Evolutionary conservation across 2,113 vertebrate species (phyloP).

Genomic region (Hippocampus mohnikei): DNA sequence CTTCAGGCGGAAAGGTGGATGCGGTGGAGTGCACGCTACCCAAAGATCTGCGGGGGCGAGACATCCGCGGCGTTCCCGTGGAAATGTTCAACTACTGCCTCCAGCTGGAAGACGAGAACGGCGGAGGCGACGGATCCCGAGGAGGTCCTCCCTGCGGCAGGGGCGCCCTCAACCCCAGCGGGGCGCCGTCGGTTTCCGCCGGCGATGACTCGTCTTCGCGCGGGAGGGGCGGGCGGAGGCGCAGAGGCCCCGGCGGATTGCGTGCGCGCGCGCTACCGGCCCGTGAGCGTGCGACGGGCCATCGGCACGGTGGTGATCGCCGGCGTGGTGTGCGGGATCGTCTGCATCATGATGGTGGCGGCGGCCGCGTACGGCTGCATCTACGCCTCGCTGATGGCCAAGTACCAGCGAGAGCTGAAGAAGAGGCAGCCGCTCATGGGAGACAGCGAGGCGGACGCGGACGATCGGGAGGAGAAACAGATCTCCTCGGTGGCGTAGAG

Average conservation of each 20-base stretch:
- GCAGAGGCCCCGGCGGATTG: slow-evolving; percentile 63
- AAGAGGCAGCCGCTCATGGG: slow-evolving; percentile 96
- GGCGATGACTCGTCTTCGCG: slow-evolving; percentile 68
- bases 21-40: slow-evolving; percentile 94
- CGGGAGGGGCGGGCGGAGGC: slow-evolving; percentile 49
- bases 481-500: slow-evolving; percentile 92
- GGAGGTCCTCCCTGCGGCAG: slow-evolving; percentile 79
- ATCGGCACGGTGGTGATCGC: slow-evolving; percentile 96
- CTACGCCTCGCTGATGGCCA: slow-evolving; percentile 98
- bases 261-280: slow-evolving; percentile 82
- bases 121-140: slow-evolving; percentile 43
- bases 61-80: slow-evolving; percentile 91
- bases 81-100: slow-evolving; percentile 99
- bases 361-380: slow-evolving; percentile 96
- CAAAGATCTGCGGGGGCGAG: slow-evolving; percentile 93
- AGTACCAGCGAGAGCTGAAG: slow-evolving; percentile 96
- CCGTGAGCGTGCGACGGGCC: slow-evolving; percentile 88
- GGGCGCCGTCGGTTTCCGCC: slow-evolving; percentile 42
- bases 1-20: slow-evolving; percentile 88
- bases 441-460: slow-evolving; percentile 85
- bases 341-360: slow-evolving; percentile 99
- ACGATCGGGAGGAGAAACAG: slow-evolving; percentile 90
- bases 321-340: slow-evolving; percentile 92
- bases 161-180: slow-evolving; percentile 44
- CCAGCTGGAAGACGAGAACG: slow-evolving; percentile 89